phyloP scores from a whole-genome alignment of 1,140 invertebrate genomes.

The Tyrophagus putrescentiae region DNA sequence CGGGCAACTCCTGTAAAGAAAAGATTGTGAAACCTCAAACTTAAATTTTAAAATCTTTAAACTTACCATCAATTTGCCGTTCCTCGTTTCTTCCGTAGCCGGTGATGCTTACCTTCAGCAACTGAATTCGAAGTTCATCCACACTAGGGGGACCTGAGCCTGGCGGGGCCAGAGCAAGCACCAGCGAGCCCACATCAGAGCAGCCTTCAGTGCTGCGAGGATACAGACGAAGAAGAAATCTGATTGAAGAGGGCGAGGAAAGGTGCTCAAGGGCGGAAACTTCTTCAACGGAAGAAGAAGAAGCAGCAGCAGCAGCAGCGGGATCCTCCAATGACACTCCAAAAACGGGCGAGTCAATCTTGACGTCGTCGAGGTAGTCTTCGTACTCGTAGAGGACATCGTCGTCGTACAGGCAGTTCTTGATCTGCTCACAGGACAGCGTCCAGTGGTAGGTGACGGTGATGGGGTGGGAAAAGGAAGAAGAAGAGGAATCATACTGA shows the following conservation, averaged over 20 bases:
- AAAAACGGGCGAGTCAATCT: not conserved
- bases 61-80: not conserved
- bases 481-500: not conserved
- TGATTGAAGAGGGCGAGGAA: too few species aligned
- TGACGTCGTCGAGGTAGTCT: not conserved
- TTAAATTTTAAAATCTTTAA: not conserved
- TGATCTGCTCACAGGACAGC: not conserved
- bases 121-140: not conserved
- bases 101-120: not conserved
- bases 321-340: not conserved
- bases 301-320: too few species aligned
- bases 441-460: not conserved
- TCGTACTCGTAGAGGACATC: not conserved
- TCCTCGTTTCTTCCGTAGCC: not conserved
- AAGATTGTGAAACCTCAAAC: not conserved
- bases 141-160: too few species aligned
- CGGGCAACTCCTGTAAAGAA: not conserved
- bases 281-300: too few species aligned
- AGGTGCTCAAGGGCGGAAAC: too few species aligned
- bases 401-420: constrained; percentile 6
- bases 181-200: not conserved
- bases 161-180: not conserved
- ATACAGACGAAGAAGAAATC: not conserved
- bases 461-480: not conserved
- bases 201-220: constrained; percentile 2